Evolutionary conservation across 2,113 vertebrate species (phyloP), one percentile per base, ranked within the genome.

Genomic region (Alexandromys fortis): DNA sequence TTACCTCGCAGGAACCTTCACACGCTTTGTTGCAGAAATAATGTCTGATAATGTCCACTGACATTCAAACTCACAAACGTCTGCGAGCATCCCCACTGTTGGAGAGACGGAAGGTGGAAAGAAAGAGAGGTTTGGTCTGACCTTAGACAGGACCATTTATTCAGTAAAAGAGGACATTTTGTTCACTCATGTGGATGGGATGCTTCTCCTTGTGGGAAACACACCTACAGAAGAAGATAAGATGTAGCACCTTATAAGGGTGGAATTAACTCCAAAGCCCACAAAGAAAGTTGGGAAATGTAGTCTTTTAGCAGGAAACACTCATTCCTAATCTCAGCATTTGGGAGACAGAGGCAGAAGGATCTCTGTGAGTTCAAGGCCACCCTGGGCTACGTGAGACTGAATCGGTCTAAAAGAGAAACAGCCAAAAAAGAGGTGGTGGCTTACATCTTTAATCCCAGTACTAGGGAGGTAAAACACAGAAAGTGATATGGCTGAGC

Each of bases 31-130:
- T 75, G 75, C 30, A 92, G 89, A 81, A 96, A 73, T 85, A 76
- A 88, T 33, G 28, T 90, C 85, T 89, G 90, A 89, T 97, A 87
- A 75, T 0, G 42, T 86, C 11, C 28, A 85, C 58, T 65, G 81
- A 65, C 14, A 45, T 92, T 47, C 49, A 75, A 78, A 78, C 35
- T 85, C 19, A 87, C 28, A 72, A 92, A 52, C 5, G 0, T 11
- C 70, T 42, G 58, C 22, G n/a, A 75, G 24, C 9, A 70, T 75
- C 63, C 2, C 13, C 67, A 92, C 22, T 83, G 79, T 61, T 83
- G 38, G 22, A 82, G 52, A 38, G 24, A 61, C 5, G 21, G 55
- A 63, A 42, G n/a, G n/a, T 28, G 6, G n/a, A 83, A 63, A 58
- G 52, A 58, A 14, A 42, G 47, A 76, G 22, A 28, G 35, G 35